Base-by-base conservation (phyloP, 2,888 invertebrate genomes). In the Phyllotreta striolata region DNA sequence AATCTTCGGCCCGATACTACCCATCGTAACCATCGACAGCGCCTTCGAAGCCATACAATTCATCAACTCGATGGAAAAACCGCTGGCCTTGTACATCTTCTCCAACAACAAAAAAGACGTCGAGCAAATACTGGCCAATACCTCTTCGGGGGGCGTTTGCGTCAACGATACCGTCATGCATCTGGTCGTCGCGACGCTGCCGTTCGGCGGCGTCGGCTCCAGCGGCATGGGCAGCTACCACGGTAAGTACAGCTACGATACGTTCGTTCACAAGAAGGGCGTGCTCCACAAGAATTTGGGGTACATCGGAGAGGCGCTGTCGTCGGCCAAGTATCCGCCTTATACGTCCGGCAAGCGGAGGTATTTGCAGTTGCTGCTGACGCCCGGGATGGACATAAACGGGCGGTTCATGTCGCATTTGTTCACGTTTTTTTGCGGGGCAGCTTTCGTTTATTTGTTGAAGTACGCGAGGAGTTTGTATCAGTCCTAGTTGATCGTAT, bases 191-290 rank as follows among this genome's bases (percentile, higher is more conserved):
- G 92, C 93, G 55, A 88, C 91, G 1, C 82, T 98, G 64, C 98
- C 98, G 0, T 99, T 99, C 81, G 98, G 98, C 61, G 98, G 98
- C 6, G 94, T 99, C 59, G 98, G 98, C 2, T 81, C 85, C 74
- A 96, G 96, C 78, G 98, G 98, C 52, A 93, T 96, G 83, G 97
- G 97, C 51, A 84, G 87, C 0, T 98, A 98, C 82, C 98, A 98
- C 82, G 99, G 99, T 59, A 91, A 91, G 80, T 85, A 86, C 70
- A 89, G 92, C 0, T 98, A 93, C 76, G 94, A 98, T 72, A 94
- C 96, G 0, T 99, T 99, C 83, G 90, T 92, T 0, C 98, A 99
- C 81, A 89, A 91, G 77, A 95, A 96, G 81, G 89, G 92, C 59
- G 89, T 89, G 67, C 83, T 94, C 14, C 85, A 89, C 66, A 91